phyloP scores from a whole-genome alignment of 2,888 invertebrate genomes.

The Troides oblongomaculatus region DNA sequence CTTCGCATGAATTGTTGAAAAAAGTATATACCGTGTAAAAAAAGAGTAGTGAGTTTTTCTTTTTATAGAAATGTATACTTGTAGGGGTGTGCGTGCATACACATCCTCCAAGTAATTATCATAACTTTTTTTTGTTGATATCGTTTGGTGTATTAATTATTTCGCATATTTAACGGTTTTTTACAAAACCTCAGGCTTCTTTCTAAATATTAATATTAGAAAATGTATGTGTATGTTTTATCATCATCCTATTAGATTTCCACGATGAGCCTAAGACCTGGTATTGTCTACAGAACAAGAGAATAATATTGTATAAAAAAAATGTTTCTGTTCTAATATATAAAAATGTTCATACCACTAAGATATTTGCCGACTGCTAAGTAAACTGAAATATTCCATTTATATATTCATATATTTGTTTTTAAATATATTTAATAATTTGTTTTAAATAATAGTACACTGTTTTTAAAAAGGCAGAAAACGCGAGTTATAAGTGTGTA shows the following conservation, averaged over 20 bases:
- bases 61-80: background rate
- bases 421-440: background rate
- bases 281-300: background rate
- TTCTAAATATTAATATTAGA: background rate
- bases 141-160: no score
- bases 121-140: no score
- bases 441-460: background rate
- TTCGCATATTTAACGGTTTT: background rate
- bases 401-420: background rate
- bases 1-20: no score
- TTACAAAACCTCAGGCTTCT: background rate
- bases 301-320: background rate
- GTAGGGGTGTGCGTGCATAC: background rate
- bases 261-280: background rate
- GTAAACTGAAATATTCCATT: background rate
- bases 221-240: background rate
- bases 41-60: background rate
- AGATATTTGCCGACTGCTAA: background rate
- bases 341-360: background rate
- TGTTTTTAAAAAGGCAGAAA: background rate
- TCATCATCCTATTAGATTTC: background rate
- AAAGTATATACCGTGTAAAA: background rate
- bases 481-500: background rate
- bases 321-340: background rate
- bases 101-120: background rate